Percentiles rank a stretch among this genome's conserved stretches.
Evolutionary conservation across 2,888 invertebrate species (phyloP).

Genomic region (Orthosia cruda): DNA sequence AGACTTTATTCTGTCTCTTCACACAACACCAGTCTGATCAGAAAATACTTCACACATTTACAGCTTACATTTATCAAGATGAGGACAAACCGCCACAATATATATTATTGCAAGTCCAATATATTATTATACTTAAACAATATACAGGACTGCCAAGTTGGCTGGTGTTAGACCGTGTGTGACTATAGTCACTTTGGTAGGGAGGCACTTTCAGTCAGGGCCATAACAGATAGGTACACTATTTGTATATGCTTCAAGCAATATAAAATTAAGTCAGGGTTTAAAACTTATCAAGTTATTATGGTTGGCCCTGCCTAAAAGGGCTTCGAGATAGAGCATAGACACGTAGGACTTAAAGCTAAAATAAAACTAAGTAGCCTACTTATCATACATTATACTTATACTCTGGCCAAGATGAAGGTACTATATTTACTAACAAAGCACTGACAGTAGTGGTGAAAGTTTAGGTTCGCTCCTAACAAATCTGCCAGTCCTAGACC

Average conservation of each 20-base stretch:
- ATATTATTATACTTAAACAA: background rate
- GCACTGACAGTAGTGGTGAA: too few species aligned
- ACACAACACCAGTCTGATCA: slow-evolving; percentile 34
- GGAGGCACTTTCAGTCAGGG: background rate
- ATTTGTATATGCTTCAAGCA: background rate
- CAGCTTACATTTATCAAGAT: slow-evolving; percentile 18
- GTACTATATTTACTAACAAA: too few species aligned
- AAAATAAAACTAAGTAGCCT: slow-evolving; percentile 59
- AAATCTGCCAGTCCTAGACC: too few species aligned
- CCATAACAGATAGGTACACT: background rate
- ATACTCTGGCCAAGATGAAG: too few species aligned
- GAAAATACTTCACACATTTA: slow-evolving; percentile 39
- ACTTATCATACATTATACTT: slow-evolving; percentile 58
- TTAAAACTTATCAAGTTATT: background rate
- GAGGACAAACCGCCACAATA: background rate
- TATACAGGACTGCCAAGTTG: background rate
- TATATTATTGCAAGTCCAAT: background rate
- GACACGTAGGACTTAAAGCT: slow-evolving; percentile 27
- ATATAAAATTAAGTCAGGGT: background rate
- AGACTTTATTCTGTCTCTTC: slow-evolving; percentile 55
- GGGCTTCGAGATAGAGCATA: background rate
- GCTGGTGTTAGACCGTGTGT: background rate
- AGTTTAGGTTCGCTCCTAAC: too few species aligned
- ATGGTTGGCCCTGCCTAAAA: background rate
- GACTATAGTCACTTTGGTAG: background rate